Conservation (phyloP, 2,888 invertebrate species). For the Adelphocoris suturalis region DNA sequence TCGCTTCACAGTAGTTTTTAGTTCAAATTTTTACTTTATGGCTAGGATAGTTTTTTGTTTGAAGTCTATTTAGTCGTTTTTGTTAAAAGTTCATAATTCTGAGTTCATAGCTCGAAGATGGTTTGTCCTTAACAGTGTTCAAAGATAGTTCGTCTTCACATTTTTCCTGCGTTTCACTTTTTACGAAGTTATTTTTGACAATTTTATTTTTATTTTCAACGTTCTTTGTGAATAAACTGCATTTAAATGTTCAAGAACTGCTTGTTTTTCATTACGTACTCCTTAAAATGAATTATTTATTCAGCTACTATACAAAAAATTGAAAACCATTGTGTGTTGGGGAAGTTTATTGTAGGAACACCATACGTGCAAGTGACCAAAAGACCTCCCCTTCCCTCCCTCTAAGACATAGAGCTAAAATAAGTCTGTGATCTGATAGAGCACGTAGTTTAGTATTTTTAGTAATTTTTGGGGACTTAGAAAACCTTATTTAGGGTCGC, state of each 20-base stretch:
- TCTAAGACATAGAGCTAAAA: conserved; percentile 18
- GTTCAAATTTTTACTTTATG: conserved; percentile 19
- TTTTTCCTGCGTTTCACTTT: no score
- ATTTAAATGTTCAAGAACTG: not conserved
- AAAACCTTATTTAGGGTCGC: not conserved
- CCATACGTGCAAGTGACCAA: not conserved
- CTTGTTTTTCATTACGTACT: conserved; percentile 1
- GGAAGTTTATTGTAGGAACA: conserved; percentile 14
- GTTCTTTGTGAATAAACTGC: conserved; percentile 19
- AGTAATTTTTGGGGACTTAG: not conserved
- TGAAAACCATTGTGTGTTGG: conserved; percentile 8
- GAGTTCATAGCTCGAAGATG: not conserved
- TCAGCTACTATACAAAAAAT: not conserved
- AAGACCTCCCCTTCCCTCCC: not conserved
- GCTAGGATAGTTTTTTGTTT: not conserved
- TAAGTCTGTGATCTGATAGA: conserved; percentile 1
- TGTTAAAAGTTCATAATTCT: not conserved
- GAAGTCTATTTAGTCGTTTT: conserved; percentile 8
- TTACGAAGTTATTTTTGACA: no score
- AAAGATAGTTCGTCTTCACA: no score
- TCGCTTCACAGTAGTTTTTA: conserved; percentile 5
- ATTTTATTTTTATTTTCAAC: no score
- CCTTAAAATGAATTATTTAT: conserved; percentile 9
- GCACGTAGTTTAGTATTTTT: conserved; percentile 3
- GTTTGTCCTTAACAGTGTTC: conserved; percentile 4